Percentiles rank a stretch among this genome's conserved stretches.
Evolutionary conservation across 2,888 invertebrate genomes (phyloP).

Genomic region (Sminthurinus aureus): DNA sequence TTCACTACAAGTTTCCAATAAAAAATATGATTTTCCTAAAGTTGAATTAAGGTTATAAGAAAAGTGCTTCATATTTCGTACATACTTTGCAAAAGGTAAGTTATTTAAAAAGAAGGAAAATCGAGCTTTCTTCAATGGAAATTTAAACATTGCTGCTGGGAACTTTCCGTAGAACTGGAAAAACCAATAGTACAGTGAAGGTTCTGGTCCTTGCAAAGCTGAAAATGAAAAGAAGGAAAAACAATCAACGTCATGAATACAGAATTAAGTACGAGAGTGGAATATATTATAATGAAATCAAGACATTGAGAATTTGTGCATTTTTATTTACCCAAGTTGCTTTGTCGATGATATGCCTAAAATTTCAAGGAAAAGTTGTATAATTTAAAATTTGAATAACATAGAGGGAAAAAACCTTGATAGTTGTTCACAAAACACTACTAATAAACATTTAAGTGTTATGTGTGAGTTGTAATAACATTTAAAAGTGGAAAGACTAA

Average conservation of each 20-base stretch:
- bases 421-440: no score
- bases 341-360: conserved; percentile 12
- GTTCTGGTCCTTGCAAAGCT: conserved; percentile 35
- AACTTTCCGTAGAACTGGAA: conserved; percentile 39
- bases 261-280: no score
- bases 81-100: conserved; percentile 29
- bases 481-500: neutral
- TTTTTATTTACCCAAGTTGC: neutral
- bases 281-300: no score
- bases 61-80: neutral
- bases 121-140: conserved; percentile 28
- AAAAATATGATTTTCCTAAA: no score
- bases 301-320: no score
- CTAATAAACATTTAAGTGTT: no score
- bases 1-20: no score
- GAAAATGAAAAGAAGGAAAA: no score
- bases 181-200: conserved; percentile 40
- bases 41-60: neutral
- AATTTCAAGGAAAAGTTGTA: neutral
- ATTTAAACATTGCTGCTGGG: conserved; percentile 31
- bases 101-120: conserved; percentile 37
- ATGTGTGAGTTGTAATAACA: neutral
- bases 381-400: no score
- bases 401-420: no score
- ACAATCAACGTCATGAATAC: no score